These are phyloP conservation scores for Mythimna impura DNA, from an alignment of 2,888 invertebrate genomes.

Conservation along the genomic window DNA sequence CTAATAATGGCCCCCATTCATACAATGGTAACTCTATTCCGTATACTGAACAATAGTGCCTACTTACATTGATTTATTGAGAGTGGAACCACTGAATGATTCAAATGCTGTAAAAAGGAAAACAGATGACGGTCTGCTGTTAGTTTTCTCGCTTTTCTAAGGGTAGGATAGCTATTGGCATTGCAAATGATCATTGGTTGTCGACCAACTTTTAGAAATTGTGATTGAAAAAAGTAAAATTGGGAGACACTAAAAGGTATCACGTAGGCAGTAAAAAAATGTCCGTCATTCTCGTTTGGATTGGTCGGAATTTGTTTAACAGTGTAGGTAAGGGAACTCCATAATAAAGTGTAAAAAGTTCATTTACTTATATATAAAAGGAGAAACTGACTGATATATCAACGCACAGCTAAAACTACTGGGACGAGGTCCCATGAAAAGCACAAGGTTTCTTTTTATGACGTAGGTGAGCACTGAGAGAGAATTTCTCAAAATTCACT, in stretches of 20 bases:
- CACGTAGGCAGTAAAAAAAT: not conserved
- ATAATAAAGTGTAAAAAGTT: too few relatives aligned
- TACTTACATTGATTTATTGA: conserved; percentile 53
- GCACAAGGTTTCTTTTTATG: too few relatives aligned
- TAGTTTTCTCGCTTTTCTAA: conserved; percentile 33
- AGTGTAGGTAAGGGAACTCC: too few relatives aligned
- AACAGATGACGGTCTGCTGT: conserved; percentile 46
- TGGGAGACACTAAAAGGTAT: not conserved
- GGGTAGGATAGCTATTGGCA: conserved; percentile 11
- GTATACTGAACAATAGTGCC: conserved; percentile 36
- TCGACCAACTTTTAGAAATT: not conserved
- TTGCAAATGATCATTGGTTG: conserved; percentile 18
- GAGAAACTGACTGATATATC: too few relatives aligned
- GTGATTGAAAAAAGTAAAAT: not conserved
- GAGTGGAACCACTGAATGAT: conserved; percentile 52
- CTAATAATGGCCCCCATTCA: conserved; percentile 55
- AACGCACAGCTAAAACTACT: too few relatives aligned
- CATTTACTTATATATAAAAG: too few relatives aligned
- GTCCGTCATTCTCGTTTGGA: not conserved
- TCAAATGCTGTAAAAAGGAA: conserved; percentile 53
- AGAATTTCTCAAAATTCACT: too few relatives aligned
- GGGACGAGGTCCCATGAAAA: too few relatives aligned
- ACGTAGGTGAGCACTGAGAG: too few relatives aligned
- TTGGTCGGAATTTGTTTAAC: not conserved
- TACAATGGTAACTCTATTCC: conserved; percentile 47